A percentile compares a stretch with the other conserved stretches of the same genome.
Conservation (phyloP, 2,888 invertebrate species). For the Pristionchus exspectatus region DNA sequence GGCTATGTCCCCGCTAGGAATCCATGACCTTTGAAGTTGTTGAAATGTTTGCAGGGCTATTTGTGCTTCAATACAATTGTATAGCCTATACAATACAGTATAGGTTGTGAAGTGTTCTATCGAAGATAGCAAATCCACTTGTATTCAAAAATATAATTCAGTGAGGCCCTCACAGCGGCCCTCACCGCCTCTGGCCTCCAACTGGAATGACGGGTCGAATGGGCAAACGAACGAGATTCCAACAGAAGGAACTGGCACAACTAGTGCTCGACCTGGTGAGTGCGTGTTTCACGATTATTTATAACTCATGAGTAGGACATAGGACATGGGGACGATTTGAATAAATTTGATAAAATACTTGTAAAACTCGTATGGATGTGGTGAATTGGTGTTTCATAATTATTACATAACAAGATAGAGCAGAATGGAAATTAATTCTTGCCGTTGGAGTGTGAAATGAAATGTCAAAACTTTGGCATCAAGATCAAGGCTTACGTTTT, state of each 20-base stretch:
- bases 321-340: too few species aligned
- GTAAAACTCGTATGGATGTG: neutral
- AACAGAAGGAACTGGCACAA: constrained; percentile 89
- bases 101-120: neutral
- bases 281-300: neutral
- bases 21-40: too few species aligned
- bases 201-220: constrained; percentile 83
- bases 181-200: constrained; percentile 28
- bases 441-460: neutral
- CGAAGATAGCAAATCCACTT: neutral
- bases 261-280: constrained; percentile 80
- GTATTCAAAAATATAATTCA: neutral
- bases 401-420: neutral
- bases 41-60: neutral
- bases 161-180: neutral
- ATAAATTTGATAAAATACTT: too few species aligned
- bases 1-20: too few species aligned
- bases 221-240: constrained; percentile 93
- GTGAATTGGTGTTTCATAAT: neutral
- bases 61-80: neutral
- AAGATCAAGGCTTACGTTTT: neutral
- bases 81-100: too few species aligned
- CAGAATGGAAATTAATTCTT: neutral
- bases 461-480: neutral
- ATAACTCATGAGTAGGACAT: neutral